Evolutionary conservation across 2,888 invertebrate species (phyloP).

Genomic region (Mythimna lalbum): DNA sequence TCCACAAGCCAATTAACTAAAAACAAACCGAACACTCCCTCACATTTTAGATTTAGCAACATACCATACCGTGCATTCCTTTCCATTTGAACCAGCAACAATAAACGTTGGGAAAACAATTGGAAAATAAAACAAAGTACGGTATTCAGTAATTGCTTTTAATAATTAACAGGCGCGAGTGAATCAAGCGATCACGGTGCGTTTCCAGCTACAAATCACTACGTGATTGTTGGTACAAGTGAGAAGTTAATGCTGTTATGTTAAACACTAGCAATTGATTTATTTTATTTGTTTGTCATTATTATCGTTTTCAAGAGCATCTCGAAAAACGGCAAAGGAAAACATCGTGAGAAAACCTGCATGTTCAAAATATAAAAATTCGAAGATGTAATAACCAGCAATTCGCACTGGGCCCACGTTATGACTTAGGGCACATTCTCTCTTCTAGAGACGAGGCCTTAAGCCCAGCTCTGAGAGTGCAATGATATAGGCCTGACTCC

Average conservation of each 20-base stretch:
- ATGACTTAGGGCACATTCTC: background rate
- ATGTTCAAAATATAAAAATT: too few species aligned
- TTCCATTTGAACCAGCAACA: constrained; percentile 26
- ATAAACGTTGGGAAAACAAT: constrained; percentile 46
- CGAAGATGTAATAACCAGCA: background rate
- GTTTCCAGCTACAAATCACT: constrained; percentile 82
- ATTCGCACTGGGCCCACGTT: background rate
- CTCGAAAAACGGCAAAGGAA: too few species aligned
- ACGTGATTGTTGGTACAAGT: constrained; percentile 68
- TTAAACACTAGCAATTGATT: background rate
- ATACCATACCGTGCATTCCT: constrained; percentile 18
- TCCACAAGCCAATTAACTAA: background rate
- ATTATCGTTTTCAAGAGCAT: background rate
- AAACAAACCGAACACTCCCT: background rate
- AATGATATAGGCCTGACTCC: too few species aligned
- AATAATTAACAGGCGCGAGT: constrained; percentile 82
- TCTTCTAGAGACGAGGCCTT: too few species aligned
- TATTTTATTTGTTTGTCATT: background rate
- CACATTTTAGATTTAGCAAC: background rate
- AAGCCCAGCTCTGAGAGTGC: too few species aligned
- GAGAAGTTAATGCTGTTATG: constrained; percentile 45
- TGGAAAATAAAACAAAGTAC: constrained; percentile 54
- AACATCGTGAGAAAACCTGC: too few species aligned
- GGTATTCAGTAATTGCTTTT: constrained; percentile 76
- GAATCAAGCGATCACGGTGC: constrained; percentile 81